A percentile compares a stretch with the other conserved stretches of the same genome.
Evolutionary conservation across 2,113 vertebrate species (phyloP).

Genomic region (Podarcis cretensis): DNA sequence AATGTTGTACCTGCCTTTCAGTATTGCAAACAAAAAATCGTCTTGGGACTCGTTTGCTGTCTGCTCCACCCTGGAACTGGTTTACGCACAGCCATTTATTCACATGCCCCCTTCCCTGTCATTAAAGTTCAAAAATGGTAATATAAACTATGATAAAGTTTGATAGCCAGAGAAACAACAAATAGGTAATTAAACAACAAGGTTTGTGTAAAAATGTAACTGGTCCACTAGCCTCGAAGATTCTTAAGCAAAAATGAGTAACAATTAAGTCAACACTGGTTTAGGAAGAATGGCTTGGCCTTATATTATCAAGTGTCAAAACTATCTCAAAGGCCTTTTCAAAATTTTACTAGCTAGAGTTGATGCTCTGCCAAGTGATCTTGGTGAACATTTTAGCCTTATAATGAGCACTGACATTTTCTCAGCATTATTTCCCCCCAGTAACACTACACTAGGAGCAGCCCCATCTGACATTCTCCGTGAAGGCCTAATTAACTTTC

Average conservation of each 20-base stretch:
- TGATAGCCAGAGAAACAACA: neutral
- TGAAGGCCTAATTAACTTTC: conserved; percentile 2
- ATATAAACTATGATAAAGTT: neutral
- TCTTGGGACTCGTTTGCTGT: neutral
- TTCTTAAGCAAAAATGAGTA: neutral
- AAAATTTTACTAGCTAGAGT: conserved; percentile 2
- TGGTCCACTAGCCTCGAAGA: neutral
- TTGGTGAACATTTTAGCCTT: conserved; percentile 4
- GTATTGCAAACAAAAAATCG: neutral
- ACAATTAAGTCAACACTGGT: neutral
- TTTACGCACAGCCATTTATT: neutral
- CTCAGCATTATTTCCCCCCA: neutral
- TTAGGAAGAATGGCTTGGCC: neutral
- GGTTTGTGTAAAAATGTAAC: neutral
- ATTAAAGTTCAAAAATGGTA: neutral
- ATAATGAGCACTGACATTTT: conserved; percentile 24
- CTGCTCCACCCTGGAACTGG: neutral
- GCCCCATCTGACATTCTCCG: conserved; percentile 6
- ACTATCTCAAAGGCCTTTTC: conserved; percentile 1
- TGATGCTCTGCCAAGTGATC: conserved; percentile 2
- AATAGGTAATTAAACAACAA: neutral
- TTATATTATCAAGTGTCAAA: neutral
- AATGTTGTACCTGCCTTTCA: too few relatives aligned
- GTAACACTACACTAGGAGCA: neutral
- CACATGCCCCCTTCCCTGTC: too few relatives aligned